These are phyloP conservation scores for Cremastinae sp. DNA, from an alignment of 2,888 invertebrate genomes.

Conservation along the genomic window DNA sequence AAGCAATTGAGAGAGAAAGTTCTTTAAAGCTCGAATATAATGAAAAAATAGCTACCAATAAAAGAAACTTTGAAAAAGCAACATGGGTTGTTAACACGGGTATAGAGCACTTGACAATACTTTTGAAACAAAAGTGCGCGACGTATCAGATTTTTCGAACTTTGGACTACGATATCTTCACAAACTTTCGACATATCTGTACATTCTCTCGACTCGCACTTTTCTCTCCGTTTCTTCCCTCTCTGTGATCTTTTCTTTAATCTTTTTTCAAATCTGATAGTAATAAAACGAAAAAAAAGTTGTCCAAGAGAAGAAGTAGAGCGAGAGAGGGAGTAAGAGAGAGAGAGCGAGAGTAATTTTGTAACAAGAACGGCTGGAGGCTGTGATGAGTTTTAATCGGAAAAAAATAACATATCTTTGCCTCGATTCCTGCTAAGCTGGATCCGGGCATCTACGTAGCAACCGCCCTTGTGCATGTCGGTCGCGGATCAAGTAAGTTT, in stretches of 20 bases:
- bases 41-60: no score
- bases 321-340: conserved; percentile 35
- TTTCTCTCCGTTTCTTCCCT: not conserved
- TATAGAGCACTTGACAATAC: no score
- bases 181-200: not conserved
- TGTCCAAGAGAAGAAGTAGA: conserved; percentile 10
- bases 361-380: conserved; percentile 67
- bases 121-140: no score
- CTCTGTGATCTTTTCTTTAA: not conserved
- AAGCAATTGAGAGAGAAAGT: no score
- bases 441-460: conserved; percentile 78
- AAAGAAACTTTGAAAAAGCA: no score
- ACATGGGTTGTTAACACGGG: no score
- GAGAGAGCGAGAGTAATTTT: conserved; percentile 33
- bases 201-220: not conserved
- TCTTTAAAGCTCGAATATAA: no score
- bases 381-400: conserved; percentile 73
- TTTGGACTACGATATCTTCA: conserved; percentile 30
- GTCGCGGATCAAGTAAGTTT: conserved; percentile 76
- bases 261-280: conserved; percentile 66
- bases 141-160: no score
- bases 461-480: conserved; percentile 78
- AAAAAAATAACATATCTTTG: conserved; percentile 65
- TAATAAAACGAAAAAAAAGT: conserved; percentile 65
- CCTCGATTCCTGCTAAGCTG: conserved; percentile 73